Conservation (phyloP, 30 jellyfish, hydroid and myxozoan genomes). For the Mastigias papua region DNA sequence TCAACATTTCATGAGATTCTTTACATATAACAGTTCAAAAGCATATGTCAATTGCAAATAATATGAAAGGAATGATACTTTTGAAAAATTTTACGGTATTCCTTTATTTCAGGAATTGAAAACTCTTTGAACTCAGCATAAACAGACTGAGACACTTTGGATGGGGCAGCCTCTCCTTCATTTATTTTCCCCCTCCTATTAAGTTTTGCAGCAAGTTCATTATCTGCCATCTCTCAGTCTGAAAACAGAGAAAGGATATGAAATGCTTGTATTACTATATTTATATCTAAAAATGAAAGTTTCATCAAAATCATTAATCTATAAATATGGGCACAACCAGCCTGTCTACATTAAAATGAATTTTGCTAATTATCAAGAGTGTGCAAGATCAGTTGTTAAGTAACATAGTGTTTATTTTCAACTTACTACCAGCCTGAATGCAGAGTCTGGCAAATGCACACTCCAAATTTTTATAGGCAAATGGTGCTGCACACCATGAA, state of each 20-base stretch:
- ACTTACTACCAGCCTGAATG: too few relatives aligned
- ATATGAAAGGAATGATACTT: slow-evolving; percentile 56
- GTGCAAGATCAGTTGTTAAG: too few relatives aligned
- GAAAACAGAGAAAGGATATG: background rate
- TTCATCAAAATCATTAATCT: background rate
- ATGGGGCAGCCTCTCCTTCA: slow-evolving; percentile 92
- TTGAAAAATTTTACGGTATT: slow-evolving; percentile 68
- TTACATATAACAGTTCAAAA: too few relatives aligned
- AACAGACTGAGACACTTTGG: slow-evolving; percentile 76
- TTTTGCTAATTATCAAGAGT: too few relatives aligned
- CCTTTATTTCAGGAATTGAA: slow-evolving; percentile 84
- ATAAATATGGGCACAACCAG: too few relatives aligned
- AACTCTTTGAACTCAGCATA: slow-evolving; percentile 92
- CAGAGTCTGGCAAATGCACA: too few relatives aligned
- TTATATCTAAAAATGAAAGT: background rate
- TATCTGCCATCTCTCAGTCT: slow-evolving; percentile 53
- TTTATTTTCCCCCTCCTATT: slow-evolving; percentile 79
- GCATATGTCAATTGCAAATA: too few relatives aligned
- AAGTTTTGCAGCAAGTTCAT: slow-evolving; percentile 76
- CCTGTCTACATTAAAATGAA: too few relatives aligned
- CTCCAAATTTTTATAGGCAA: too few relatives aligned
- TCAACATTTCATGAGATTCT: too few relatives aligned
- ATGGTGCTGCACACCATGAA: too few relatives aligned
- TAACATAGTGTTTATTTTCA: too few relatives aligned
- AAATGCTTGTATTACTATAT: background rate